Percentiles rank a stretch among this genome's conserved stretches.
phyloP scores from a whole-genome alignment of 2,113 vertebrate species.

The Scytalopus superciliaris region DNA sequence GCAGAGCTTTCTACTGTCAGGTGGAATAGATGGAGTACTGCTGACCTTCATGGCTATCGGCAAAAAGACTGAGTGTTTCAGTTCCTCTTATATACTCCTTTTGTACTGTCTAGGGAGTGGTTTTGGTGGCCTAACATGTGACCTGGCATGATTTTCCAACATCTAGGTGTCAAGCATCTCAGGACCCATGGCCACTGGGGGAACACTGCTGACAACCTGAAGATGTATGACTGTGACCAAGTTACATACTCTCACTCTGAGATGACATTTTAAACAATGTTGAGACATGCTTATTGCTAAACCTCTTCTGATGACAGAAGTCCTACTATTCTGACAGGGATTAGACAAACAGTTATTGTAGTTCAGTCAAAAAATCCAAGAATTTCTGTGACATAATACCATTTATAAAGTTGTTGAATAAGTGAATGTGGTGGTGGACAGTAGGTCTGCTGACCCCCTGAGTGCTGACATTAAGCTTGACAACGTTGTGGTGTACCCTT shows the following conservation, averaged over 20 bases:
- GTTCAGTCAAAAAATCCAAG: background rate
- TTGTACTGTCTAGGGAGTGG: background rate
- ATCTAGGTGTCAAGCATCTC: background rate
- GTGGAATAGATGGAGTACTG: background rate
- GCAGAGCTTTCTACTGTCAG: background rate
- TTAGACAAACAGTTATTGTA: background rate
- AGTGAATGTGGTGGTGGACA: no score
- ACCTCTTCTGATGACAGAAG: background rate
- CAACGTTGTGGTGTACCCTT: no score
- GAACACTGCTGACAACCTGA: background rate
- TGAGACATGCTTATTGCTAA: background rate
- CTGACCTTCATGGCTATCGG: background rate
- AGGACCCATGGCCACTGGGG: background rate
- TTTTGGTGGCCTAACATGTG: background rate
- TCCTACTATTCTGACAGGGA: background rate
- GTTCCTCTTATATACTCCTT: background rate
- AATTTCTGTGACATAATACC: background rate
- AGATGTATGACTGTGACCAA: background rate
- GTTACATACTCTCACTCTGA: background rate
- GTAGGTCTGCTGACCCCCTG: no score
- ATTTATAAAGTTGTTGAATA: background rate
- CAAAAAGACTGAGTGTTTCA: background rate
- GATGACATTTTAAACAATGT: background rate
- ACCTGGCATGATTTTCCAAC: background rate
- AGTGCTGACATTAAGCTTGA: no score